Evolutionary conservation across 2,888 invertebrate genomes (phyloP).

Genomic region (Trissoscelio sp.): DNA sequence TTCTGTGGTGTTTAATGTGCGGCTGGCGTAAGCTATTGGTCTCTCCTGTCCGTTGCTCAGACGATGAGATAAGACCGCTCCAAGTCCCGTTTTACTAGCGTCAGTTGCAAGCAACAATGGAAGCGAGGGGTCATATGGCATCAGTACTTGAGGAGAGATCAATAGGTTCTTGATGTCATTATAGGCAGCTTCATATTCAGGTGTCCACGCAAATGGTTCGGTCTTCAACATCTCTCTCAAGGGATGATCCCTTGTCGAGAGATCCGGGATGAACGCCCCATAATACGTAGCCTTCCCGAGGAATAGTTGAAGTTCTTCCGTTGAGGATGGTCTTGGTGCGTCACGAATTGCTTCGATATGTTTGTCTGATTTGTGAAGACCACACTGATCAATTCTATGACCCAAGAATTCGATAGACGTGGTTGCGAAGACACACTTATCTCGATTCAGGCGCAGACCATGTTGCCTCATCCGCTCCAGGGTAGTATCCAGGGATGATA

Average conservation of each 20-base stretch:
- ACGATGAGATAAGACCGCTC: background rate
- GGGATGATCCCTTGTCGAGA: conserved; percentile 23
- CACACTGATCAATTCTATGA: background rate
- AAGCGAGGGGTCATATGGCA: conserved; percentile 5
- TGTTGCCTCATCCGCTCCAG: background rate
- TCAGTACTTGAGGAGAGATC: conserved; percentile 12
- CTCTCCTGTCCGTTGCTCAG: background rate
- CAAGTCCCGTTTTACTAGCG: conserved; percentile 14
- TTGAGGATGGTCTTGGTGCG: too few relatives aligned
- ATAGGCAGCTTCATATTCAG: background rate
- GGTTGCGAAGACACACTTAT: background rate
- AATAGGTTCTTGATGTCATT: conserved; percentile 1
- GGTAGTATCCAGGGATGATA: background rate
- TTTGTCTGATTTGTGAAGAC: too few relatives aligned
- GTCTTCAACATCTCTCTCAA: conserved; percentile 13
- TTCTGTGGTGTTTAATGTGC: too few relatives aligned
- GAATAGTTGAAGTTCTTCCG: too few relatives aligned
- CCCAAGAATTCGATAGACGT: background rate
- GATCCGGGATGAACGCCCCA: conserved; percentile 30
- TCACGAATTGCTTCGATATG: too few relatives aligned
- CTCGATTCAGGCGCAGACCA: background rate
- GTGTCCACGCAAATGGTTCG: background rate
- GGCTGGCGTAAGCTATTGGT: too few relatives aligned
- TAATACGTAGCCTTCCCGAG: too few relatives aligned
- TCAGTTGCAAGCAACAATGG: conserved; percentile 6